These are phyloP conservation scores for Pristionchus entomophagus DNA, from an alignment of 2,888 invertebrate genomes.

Conservation along the genomic window DNA sequence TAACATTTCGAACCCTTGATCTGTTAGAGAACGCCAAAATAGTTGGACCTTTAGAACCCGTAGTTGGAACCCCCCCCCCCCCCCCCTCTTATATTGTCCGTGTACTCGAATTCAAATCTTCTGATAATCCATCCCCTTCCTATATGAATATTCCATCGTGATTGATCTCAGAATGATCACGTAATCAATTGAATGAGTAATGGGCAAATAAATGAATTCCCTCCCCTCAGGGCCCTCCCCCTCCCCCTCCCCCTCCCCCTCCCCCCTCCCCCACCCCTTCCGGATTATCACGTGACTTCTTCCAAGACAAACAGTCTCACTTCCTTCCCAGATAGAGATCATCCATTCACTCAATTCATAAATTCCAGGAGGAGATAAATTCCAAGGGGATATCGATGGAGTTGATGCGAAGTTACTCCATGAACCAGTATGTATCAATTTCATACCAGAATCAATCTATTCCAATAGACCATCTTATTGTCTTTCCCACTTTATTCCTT, in stretches of 20 bases:
- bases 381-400: constrained; percentile 75
- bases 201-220: constrained; percentile 4
- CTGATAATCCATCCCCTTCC: no score
- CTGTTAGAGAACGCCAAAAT: no score
- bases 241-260: no score
- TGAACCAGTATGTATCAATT: constrained; percentile 57
- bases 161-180: not conserved
- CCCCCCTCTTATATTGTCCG: not conserved
- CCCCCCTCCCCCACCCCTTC: no score
- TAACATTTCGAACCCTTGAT: no score
- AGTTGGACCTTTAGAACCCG: no score
- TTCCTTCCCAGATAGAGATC: not conserved
- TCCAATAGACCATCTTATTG: not conserved
- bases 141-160: no score
- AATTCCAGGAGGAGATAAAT: constrained; percentile 61
- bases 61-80: not conserved
- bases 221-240: no score
- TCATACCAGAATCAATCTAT: not conserved
- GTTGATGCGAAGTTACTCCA: constrained; percentile 65
- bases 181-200: constrained; percentile 23
- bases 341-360: not conserved
- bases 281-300: not conserved
- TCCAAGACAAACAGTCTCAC: not conserved
- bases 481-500: not conserved
- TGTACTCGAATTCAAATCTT: no score